These are phyloP conservation scores for Trematomus loennbergii DNA, from an alignment of 2,113 vertebrate species.

Conservation along the genomic window DNA sequence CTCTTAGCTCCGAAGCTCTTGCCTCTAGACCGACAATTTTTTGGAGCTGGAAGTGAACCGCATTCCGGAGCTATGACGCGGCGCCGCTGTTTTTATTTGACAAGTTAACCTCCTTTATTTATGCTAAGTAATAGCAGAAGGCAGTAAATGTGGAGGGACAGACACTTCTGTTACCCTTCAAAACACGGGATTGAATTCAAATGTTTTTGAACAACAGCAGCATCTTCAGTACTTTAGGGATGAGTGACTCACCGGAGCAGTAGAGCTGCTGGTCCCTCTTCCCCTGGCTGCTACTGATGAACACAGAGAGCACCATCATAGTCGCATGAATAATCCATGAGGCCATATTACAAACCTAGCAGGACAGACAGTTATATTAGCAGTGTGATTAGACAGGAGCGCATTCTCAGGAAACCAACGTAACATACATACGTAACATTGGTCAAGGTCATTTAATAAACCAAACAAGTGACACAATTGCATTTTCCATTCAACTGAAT, in stretches of 20 bases:
- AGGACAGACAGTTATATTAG: background rate
- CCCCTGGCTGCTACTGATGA: slow-evolving; percentile 42
- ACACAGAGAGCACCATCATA: slow-evolving; percentile 60
- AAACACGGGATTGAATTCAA: background rate
- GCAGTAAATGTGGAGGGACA: background rate
- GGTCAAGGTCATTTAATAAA: too few species aligned
- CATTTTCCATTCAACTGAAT: too few species aligned
- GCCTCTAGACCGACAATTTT: too few species aligned
- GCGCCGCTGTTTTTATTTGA: background rate
- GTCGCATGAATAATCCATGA: slow-evolving; percentile 61
- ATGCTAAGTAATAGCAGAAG: background rate
- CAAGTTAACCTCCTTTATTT: background rate
- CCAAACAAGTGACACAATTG: too few species aligned
- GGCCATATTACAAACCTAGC: slow-evolving; percentile 64
- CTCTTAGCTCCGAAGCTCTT: too few species aligned
- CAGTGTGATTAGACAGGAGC: background rate
- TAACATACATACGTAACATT: too few species aligned
- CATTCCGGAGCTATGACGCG: too few species aligned
- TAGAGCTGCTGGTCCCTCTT: slow-evolving; percentile 76
- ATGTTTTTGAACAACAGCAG: too few species aligned
- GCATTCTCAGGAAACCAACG: background rate
- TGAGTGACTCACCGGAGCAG: slow-evolving; percentile 77
- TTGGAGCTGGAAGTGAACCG: too few species aligned
- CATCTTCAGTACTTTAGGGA: background rate
- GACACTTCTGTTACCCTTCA: background rate